phyloP scores from a whole-genome alignment of 2,888 invertebrate species.

The Ptycholaimellus sp. region DNA sequence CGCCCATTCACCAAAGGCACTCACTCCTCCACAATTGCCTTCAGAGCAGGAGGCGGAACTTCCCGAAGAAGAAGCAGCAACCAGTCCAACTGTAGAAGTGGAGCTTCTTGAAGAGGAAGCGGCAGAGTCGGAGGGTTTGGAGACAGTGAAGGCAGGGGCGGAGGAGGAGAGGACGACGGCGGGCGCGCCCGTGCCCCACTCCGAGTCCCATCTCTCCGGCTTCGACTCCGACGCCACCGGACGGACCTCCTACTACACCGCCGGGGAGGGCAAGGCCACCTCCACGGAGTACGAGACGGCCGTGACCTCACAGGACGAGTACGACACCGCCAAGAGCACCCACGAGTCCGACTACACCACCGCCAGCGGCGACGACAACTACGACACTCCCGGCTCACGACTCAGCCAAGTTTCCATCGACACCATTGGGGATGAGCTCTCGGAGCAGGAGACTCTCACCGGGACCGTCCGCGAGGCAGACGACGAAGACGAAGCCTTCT shows the following conservation, averaged over 20 bases:
- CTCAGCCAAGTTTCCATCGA: too few relatives aligned
- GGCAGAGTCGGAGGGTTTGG: slow-evolving; percentile 5
- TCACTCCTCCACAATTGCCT: too few relatives aligned
- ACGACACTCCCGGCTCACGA: not conserved
- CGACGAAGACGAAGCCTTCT: too few relatives aligned
- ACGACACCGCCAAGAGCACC: slow-evolving; percentile 8
- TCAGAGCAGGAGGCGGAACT: too few relatives aligned
- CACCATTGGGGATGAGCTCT: too few relatives aligned
- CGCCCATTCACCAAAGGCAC: too few relatives aligned
- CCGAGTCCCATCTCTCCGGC: not conserved
- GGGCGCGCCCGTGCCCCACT: slow-evolving; percentile 7
- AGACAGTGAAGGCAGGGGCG: slow-evolving; percentile 10
- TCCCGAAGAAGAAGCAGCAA: not conserved
- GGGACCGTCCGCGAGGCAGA: not conserved
- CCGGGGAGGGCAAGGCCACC: slow-evolving; percentile 6
- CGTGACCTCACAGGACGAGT: slow-evolving; percentile 13
- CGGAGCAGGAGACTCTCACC: slow-evolving; percentile 2
- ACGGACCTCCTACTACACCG: slow-evolving; percentile 7
- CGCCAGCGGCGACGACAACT: slow-evolving; percentile 10
- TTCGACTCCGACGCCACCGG: slow-evolving; percentile 1
- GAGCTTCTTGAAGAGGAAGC: slow-evolving; percentile 10
- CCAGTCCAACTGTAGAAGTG: slow-evolving; percentile 7
- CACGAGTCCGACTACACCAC: slow-evolving; percentile 15
- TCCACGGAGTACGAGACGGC: slow-evolving; percentile 14
- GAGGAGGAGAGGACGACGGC: slow-evolving; percentile 8